Evolutionary conservation across 2,888 invertebrate genomes (phyloP).

Genomic region (Ophraella communa): DNA sequence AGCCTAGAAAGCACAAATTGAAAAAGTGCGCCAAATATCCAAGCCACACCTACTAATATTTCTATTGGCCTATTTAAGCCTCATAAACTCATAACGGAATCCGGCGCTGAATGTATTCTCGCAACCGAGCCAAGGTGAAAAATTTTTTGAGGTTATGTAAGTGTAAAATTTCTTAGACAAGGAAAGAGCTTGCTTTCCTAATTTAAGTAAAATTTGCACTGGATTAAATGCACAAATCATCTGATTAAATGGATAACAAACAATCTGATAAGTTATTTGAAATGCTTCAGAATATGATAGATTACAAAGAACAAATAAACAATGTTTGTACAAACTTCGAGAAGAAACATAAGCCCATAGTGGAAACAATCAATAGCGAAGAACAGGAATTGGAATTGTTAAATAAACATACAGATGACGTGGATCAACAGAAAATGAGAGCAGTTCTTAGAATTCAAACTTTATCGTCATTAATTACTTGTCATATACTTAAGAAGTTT

Average conservation of each 20-base stretch:
- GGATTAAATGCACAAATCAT: no score
- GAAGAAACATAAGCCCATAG: neutral
- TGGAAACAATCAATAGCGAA: neutral
- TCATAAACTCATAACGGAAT: no score
- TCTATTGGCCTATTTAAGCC: no score
- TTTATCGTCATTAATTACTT: neutral
- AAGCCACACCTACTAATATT: no score
- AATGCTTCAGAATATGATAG: neutral
- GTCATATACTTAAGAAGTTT: neutral
- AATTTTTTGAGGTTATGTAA: no score
- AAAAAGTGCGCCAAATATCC: no score
- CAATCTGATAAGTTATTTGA: neutral
- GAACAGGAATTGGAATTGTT: neutral
- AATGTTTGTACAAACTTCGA: neutral
- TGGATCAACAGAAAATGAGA: neutral
- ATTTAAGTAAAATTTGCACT: no score
- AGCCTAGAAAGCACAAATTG: no score
- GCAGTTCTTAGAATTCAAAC: neutral
- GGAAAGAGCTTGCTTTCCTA: no score
- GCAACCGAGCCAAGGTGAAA: no score
- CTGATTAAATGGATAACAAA: neutral
- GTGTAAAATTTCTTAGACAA: no score
- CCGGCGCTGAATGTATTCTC: no score
- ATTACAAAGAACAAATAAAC: neutral
- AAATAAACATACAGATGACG: neutral